These are phyloP conservation scores for Meteorus cinctellus DNA, from an alignment of 2,888 invertebrate genomes.

Conservation along the genomic window DNA sequence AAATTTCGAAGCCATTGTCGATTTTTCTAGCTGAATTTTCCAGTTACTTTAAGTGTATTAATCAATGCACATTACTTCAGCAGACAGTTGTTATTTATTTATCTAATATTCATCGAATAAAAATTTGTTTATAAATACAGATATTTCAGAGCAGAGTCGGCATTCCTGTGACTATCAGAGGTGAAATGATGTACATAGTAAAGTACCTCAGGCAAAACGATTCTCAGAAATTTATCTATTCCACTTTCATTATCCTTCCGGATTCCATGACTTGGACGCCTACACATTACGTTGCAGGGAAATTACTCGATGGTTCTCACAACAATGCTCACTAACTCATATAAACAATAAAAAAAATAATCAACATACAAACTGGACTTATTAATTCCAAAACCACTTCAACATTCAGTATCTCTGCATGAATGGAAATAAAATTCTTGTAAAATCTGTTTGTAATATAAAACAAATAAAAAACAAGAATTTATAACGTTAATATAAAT, in stretches of 20 bases:
- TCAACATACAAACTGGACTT: neutral
- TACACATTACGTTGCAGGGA: neutral
- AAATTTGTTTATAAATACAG: neutral
- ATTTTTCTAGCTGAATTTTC: no score
- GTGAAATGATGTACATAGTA: neutral
- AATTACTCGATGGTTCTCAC: neutral
- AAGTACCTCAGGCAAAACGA: conserved; percentile 1
- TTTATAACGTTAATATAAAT: no score
- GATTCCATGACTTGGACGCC: conserved; percentile 3
- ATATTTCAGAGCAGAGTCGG: neutral
- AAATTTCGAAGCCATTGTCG: no score
- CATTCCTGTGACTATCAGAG: conserved; percentile 16
- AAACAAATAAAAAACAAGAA: no score
- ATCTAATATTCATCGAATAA: neutral
- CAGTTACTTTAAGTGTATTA: no score
- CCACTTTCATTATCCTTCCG: conserved; percentile 7
- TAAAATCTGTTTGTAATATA: no score
- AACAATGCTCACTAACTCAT: neutral
- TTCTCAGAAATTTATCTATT: conserved; percentile 17
- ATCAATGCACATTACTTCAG: no score
- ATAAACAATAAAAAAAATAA: neutral
- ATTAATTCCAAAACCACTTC: no score
- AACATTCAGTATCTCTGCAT: no score
- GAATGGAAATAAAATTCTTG: no score
- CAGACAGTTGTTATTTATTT: neutral